Evolutionary conservation across 1,140 invertebrate genomes (phyloP), one percentile per base, ranked within the genome.

Genomic region (Apis laboriosa): DNA sequence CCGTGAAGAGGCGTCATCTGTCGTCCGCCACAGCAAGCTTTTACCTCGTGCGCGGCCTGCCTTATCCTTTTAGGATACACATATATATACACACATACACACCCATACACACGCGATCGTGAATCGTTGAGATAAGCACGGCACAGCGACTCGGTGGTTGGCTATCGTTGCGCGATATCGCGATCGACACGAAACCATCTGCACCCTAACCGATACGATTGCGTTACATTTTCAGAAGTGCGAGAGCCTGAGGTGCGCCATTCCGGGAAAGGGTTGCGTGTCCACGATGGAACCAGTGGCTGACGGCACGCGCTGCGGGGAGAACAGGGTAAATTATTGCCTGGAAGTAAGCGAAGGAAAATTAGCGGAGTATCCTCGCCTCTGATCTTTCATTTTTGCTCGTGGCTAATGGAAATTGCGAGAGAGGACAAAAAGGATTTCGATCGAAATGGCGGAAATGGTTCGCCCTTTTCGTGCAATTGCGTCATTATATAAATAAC

Each of bases 291-390:
- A 95, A 88, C 94, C 95, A n/a, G 95, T 95, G 12, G 96, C 95
- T 8, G 95, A 95, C 66, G 96, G 96, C 43, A 96, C 96, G 1
- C 90, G 94, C 8, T 96, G 96, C 90, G 95, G 94, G 8, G 92
- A 93, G 70, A 89, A 91, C 53, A 90, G 87, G 80, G 91, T 92
- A 87, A 90, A 77, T 89, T 84, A 83, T 80, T 58, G 43, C 55
- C 72, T 80, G 63, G 66, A 85, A 83, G 67, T 77, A 77, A 63
- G 64, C 77, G 70, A 70, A 75, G 68, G n/a, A n/a, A 53, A 77
- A 84, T 84, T 84, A 84, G 19, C 75, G 12, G 34, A 55, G 49
- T 70, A 71, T 34, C 53, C 55, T 3, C 51, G 53, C 4, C 68
- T 7, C 17, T 8, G 24, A 73, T 73, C 78, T 55, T n/a, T 24